Base-by-base conservation (phyloP, 2,113 vertebrate species). In the Trichechus manatus region DNA sequence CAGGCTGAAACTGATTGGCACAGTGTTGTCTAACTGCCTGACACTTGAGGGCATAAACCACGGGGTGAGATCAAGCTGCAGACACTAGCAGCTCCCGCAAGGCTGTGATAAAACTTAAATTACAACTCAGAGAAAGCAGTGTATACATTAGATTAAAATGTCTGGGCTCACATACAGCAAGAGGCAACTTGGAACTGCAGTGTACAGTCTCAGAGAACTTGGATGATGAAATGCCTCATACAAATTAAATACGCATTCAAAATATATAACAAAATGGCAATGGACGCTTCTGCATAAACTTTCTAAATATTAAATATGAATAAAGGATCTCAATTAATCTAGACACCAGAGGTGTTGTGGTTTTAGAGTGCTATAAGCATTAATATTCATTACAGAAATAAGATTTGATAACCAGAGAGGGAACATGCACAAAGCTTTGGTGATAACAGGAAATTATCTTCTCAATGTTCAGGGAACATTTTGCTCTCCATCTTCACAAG, bases 301-400 rank as follows among this genome's bases (percentile, higher is more conserved):
- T 92, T 63, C 27, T 66, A 70, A 88, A 75, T 88, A 88, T 82
- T 98, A 96, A 93, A 90, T 39, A 89, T 39, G 31, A 53, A 77
- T 95, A 80, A 77, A 74, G 42, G 29, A 83, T 94, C 50, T 72
- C 2, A 6, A 59, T 80, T 96, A 91, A 97, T 89, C 86, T 92
- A 95, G 68, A 66, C 29, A 91, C 72, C 47, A 92, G 56, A 93
- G 33, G 7, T 93, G 36, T 75, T 82, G 93, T 78, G 39, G 22
- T 75, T 96, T 96, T 93, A 90, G 85, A 97, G 81, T 89, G 56
- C 42, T 83, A 70, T 0, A 95, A 83, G 53, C 63, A 96, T 97
- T 97, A 96, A 95, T 97, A 97, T 97, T 95, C 66, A 97, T 97
- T 92, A 89, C 0, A 44, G 72, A 93, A 96, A 96, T 95, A 80